A percentile compares a stretch with the other conserved stretches of the same genome.
Evolutionary conservation across 2,797 vertebrate genomes (phyloP).

Genomic region (Epinephelus coioides): DNA sequence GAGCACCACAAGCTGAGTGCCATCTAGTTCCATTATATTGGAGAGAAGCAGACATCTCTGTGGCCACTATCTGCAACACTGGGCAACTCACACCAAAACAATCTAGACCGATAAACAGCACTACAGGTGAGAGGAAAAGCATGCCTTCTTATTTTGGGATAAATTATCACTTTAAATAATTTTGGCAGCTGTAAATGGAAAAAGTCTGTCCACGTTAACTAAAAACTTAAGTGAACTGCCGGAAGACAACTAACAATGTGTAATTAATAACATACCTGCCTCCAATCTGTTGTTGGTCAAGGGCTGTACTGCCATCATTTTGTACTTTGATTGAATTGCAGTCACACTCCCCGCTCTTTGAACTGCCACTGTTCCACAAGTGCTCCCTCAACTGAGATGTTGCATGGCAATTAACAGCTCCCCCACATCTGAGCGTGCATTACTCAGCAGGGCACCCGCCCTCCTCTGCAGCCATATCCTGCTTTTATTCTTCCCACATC

Average conservation of each 20-base stretch:
- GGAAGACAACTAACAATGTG: conserved; percentile 36
- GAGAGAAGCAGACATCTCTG: too few relatives aligned
- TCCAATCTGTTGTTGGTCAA: conserved; percentile 71
- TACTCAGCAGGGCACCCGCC: conserved; percentile 45
- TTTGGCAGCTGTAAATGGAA: conserved; percentile 15
- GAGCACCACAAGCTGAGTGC: too few relatives aligned
- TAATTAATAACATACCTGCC: conserved; percentile 65
- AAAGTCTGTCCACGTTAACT: conserved; percentile 9
- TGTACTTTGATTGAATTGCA: conserved; percentile 72
- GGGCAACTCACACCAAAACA: too few relatives aligned
- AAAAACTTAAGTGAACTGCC: conserved; percentile 13
- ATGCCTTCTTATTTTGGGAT: too few relatives aligned
- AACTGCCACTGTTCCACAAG: conserved; percentile 67
- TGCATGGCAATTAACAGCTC: conserved; percentile 75
- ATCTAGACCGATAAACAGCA: too few relatives aligned
- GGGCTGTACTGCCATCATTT: conserved; percentile 66
- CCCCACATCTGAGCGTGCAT: conserved; percentile 39
- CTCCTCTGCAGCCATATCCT: conserved; percentile 38
- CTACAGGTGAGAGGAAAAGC: too few relatives aligned
- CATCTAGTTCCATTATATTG: too few relatives aligned
- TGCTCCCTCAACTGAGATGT: conserved; percentile 65
- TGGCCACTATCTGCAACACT: too few relatives aligned
- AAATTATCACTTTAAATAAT: too few relatives aligned
- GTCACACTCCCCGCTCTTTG: conserved; percentile 61
- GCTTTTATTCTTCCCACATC: conserved; percentile 30